A percentile compares a stretch with the other conserved stretches of the same genome.
Evolutionary conservation across 2,797 vertebrate species (phyloP).

Genomic region (Sebastes itinus): DNA sequence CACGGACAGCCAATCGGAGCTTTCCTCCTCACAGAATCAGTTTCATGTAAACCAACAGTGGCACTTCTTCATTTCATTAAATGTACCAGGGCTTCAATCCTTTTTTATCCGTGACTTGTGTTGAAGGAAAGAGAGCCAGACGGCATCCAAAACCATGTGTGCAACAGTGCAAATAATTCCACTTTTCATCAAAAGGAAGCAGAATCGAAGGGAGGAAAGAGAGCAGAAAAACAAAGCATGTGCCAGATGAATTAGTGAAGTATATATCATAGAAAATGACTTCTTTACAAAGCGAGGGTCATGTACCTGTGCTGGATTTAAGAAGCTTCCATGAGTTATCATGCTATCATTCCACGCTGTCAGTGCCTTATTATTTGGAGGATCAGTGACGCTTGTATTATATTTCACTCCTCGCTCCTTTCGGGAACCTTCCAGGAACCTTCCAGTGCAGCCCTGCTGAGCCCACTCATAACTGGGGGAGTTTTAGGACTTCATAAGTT

Average conservation of each 20-base stretch:
- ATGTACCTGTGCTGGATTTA: conserved; percentile 88
- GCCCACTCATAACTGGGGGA: conserved; percentile 79
- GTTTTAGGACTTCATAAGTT: conserved; percentile 89
- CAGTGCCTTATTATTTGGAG: conserved; percentile 92
- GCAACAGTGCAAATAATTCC: conserved; percentile 85
- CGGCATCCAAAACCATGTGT: conserved; percentile 91
- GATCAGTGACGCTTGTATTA: conserved; percentile 91
- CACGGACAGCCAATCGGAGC: conserved; percentile 86
- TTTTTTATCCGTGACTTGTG: conserved; percentile 84
- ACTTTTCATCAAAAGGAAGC: conserved; percentile 78
- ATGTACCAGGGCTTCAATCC: conserved; percentile 86
- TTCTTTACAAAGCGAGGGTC: conserved; percentile 90
- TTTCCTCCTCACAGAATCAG: conserved; percentile 84
- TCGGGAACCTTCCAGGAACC: conserved; percentile 62
- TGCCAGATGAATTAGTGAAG: conserved; percentile 89
- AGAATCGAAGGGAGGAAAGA: conserved; percentile 10
- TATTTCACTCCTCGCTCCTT: conserved; percentile 76
- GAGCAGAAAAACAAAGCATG: conserved; percentile 66
- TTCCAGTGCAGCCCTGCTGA: conserved; percentile 77
- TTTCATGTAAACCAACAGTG: conserved; percentile 84
- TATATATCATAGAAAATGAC: conserved; percentile 86
- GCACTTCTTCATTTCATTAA: conserved; percentile 90
- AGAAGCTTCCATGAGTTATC: conserved; percentile 93
- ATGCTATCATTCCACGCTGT: conserved; percentile 93
- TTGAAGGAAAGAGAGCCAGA: conserved; percentile 87